Percentiles rank a stretch among this genome's conserved stretches.
These are phyloP conservation scores for Poeciliopsis paucimaculata DNA, from an alignment of 2,797 vertebrate genomes.

Conservation along the genomic window DNA sequence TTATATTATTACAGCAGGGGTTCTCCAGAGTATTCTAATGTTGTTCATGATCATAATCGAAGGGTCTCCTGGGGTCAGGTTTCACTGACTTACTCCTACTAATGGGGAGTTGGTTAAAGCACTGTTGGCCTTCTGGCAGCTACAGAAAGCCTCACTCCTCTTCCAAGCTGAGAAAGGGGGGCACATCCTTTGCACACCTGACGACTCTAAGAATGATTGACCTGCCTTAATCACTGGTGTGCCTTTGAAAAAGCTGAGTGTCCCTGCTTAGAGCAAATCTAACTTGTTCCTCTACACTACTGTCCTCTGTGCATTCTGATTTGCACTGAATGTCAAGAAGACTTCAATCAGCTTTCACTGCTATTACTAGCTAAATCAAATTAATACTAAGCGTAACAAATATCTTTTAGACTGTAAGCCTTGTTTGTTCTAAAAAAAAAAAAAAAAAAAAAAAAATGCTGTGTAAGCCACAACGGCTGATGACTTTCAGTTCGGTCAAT, in stretches of 20 bases:
- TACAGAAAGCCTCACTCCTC: constrained; percentile 24
- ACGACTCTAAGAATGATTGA: constrained; percentile 66
- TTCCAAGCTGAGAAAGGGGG: constrained; percentile 40
- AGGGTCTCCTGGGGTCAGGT: constrained; percentile 39
- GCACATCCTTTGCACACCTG: constrained; percentile 53
- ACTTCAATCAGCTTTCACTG: constrained; percentile 7
- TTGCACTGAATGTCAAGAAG: not conserved
- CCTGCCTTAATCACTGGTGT: constrained; percentile 68
- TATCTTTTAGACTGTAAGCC: not conserved
- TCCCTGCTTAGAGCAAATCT: constrained; percentile 32
- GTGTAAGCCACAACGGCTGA: constrained; percentile 6
- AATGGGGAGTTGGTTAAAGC: constrained; percentile 44
- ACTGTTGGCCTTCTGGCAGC: constrained; percentile 24
- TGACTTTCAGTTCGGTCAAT: constrained; percentile 20
- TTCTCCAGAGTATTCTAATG: constrained; percentile 41
- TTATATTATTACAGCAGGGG: constrained; percentile 59
- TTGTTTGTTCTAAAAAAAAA: not conserved
- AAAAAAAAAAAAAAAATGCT: not conserved
- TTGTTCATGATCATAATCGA: constrained; percentile 43
- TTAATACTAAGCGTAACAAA: not conserved
- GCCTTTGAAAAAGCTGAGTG: constrained; percentile 53
- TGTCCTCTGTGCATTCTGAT: not conserved
- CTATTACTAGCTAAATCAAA: constrained; percentile 1
- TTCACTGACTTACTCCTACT: constrained; percentile 39
- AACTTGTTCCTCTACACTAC: constrained; percentile 29